phyloP scores from a whole-genome alignment of 2,888 invertebrate species.

The Nephrocerus scutellatus region DNA sequence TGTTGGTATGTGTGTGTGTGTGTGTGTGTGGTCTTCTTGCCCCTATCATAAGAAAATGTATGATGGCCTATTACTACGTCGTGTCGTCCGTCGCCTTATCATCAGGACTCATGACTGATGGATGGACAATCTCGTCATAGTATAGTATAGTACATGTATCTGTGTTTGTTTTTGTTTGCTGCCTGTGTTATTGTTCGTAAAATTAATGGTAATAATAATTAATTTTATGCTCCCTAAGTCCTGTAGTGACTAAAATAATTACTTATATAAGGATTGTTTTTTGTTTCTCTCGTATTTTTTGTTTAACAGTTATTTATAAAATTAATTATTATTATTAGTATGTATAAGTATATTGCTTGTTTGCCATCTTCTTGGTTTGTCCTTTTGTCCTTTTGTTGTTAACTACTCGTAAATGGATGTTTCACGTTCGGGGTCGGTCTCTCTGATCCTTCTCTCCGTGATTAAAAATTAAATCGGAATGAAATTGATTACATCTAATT shows the following conservation, averaged over 20 bases:
- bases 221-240: constrained; percentile 9
- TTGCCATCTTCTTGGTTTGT: constrained; percentile 39
- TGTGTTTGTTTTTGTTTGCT: neutral
- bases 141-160: too few species aligned
- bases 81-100: too few species aligned
- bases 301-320: constrained; percentile 10
- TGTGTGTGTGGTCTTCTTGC: constrained; percentile 1
- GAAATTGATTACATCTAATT: constrained; percentile 29
- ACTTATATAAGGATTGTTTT: neutral
- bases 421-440: too few species aligned
- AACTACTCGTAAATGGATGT: too few species aligned
- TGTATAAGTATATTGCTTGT: constrained; percentile 28
- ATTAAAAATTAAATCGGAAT: too few species aligned
- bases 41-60: constrained; percentile 9
- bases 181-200: too few species aligned
- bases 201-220: neutral
- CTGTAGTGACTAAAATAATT: constrained; percentile 11
- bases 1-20: constrained; percentile 10
- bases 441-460: too few species aligned
- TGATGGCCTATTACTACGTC: too few species aligned
- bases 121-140: too few species aligned
- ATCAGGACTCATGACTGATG: too few species aligned
- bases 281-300: neutral
- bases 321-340: constrained; percentile 16
- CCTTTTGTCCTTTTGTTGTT: too few species aligned